phyloP scores from a whole-genome alignment of 2,113 vertebrate species.

The Corythaeola cristata region DNA sequence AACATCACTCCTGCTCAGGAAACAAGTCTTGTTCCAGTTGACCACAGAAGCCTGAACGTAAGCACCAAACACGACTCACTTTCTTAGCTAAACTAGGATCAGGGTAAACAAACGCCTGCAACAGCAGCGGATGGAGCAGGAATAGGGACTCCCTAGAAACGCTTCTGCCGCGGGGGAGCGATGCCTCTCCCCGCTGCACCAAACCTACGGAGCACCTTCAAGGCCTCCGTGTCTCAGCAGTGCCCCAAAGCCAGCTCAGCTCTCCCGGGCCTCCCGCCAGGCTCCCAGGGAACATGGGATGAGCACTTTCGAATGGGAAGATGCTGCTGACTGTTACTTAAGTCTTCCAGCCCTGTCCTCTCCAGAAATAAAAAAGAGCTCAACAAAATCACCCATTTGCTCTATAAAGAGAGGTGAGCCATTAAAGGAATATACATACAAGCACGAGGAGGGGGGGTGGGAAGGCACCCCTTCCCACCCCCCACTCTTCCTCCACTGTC shows the following conservation, averaged over 20 bases:
- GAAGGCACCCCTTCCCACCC: neutral
- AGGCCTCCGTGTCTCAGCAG: neutral
- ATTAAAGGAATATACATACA: neutral
- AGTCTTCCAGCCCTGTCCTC: neutral
- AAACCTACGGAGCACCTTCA: neutral
- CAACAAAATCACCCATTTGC: neutral
- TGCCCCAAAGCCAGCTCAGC: neutral
- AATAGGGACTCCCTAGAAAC: neutral
- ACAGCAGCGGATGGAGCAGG: neutral
- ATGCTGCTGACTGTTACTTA: neutral
- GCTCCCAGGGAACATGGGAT: neutral
- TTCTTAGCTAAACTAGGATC: neutral
- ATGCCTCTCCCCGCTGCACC: neutral
- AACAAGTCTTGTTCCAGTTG: neutral
- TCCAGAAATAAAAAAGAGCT: neutral
- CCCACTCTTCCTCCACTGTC: neutral
- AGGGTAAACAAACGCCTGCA: neutral
- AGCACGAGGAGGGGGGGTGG: fast-evolving
- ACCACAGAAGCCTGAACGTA: neutral
- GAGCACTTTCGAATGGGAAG: neutral
- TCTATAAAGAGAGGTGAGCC: neutral
- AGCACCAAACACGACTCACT: neutral
- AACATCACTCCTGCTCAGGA: neutral
- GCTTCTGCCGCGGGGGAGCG: fast-evolving
- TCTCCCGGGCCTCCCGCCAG: neutral